Percentiles rank a stretch among this genome's conserved stretches.
These are phyloP conservation scores for Andrena hattorfiana DNA, from an alignment of 2,888 invertebrate genomes.

Conservation along the genomic window DNA sequence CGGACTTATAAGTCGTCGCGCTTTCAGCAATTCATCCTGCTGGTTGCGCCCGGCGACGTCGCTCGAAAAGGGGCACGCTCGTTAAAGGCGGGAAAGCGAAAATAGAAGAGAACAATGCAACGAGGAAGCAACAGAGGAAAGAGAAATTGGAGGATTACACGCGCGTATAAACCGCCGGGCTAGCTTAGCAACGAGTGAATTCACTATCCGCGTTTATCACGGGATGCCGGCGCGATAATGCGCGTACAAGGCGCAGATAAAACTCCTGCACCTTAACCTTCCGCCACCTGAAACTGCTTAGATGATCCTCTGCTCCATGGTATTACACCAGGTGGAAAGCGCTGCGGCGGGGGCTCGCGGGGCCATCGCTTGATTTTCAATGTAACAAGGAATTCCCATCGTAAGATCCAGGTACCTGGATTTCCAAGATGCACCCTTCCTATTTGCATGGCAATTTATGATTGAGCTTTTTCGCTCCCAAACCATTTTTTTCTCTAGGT, in stretches of 20 bases:
- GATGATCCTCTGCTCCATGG: conserved; percentile 56
- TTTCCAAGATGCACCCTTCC: not conserved
- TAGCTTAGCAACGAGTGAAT: conserved; percentile 77
- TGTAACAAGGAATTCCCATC: not conserved
- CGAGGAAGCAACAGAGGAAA: conserved; percentile 42
- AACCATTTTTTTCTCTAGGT: not conserved
- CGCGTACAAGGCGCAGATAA: conserved; percentile 61
- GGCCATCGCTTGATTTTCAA: conserved; percentile 45
- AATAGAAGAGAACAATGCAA: conserved; percentile 30
- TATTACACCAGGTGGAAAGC: conserved; percentile 48
- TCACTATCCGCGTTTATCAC: conserved; percentile 74
- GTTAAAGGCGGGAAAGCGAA: conserved; percentile 6
- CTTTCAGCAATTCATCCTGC: conserved; percentile 78
- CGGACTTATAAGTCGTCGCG: conserved; percentile 70
- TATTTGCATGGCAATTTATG: conserved; percentile 3
- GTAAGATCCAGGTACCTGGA: not conserved
- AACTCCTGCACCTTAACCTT: conserved; percentile 67
- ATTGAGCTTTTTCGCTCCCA: not conserved
- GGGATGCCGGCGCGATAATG: conserved; percentile 69
- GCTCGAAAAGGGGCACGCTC: conserved; percentile 12
- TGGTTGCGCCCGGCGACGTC: conserved; percentile 50
- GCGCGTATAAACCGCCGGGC: conserved; percentile 34
- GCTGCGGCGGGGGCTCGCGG: conserved; percentile 58
- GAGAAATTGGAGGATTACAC: conserved; percentile 51
- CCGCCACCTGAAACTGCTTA: conserved; percentile 53